These are phyloP conservation scores for Phalacrocorax aristotelis DNA, from an alignment of 2,113 vertebrate genomes.

Conservation along the genomic window DNA sequence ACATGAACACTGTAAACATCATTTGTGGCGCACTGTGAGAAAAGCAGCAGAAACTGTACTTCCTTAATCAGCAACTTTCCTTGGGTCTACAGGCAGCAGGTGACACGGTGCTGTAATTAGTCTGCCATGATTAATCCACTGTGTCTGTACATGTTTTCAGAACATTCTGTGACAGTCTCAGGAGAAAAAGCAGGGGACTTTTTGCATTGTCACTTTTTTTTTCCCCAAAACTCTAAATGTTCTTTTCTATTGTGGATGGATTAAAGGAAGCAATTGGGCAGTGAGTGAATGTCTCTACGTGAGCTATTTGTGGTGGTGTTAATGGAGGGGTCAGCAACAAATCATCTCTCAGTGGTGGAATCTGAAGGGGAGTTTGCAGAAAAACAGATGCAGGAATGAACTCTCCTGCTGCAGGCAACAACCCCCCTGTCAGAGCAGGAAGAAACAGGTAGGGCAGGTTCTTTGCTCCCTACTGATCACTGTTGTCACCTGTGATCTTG, in stretches of 20 bases:
- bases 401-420: background rate
- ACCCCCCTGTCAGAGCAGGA: background rate
- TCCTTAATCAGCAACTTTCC: slow-evolving; percentile 15
- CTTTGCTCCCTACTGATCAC: background rate
- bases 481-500: background rate
- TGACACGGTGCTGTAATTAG: background rate
- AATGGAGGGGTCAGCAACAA: background rate
- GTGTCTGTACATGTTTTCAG: slow-evolving; percentile 7
- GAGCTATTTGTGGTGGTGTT: background rate
- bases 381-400: background rate
- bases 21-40: background rate
- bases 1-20: background rate
- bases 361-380: background rate
- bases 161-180: background rate
- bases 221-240: background rate
- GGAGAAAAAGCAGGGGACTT: slow-evolving; percentile 1
- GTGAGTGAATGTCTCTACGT: background rate
- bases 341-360: background rate
- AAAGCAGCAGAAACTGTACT: background rate
- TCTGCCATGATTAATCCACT: slow-evolving; percentile 30
- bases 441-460: background rate
- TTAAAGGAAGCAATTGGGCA: background rate
- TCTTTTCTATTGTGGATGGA: background rate
- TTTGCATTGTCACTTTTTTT: background rate
- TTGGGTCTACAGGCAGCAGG: slow-evolving; percentile 8